These are phyloP conservation scores for Tauraco hartlaubi DNA, from an alignment of 2,797 vertebrate species.

Conservation along the genomic window DNA sequence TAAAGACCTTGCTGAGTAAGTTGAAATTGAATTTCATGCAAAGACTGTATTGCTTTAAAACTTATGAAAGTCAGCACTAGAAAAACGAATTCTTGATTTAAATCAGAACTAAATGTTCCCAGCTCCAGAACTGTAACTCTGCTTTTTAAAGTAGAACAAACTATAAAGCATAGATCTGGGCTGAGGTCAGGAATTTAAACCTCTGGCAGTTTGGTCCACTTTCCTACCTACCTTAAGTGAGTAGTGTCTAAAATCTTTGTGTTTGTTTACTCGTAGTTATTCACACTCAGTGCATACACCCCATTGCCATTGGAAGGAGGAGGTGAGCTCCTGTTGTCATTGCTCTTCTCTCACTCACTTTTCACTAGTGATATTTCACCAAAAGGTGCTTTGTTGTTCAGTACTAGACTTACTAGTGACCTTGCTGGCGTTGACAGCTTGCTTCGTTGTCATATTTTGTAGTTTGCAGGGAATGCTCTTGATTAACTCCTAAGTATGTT, in stretches of 20 bases:
- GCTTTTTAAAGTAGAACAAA: not conserved
- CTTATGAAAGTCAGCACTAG: not conserved
- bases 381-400: not conserved
- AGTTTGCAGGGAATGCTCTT: not conserved
- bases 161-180: too few relatives aligned
- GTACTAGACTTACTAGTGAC: not conserved
- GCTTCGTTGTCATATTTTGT: not conserved
- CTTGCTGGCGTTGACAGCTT: not conserved
- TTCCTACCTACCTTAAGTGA: not conserved
- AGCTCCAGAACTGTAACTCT: not conserved
- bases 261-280: not conserved
- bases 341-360: not conserved
- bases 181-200: not conserved
- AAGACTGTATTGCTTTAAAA: not conserved
- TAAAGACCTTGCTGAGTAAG: not conserved
- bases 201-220: not conserved
- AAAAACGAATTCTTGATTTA: not conserved
- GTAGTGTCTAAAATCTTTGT: not conserved
- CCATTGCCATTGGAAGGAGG: not conserved
- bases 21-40: not conserved
- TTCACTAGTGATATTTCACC: not conserved
- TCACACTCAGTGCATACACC: too few relatives aligned
- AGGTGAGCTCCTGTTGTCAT: not conserved
- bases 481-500: not conserved
- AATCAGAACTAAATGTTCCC: not conserved